phyloP scores from a whole-genome alignment of 2,113 vertebrate species.

The Ochotona curzoniae region DNA sequence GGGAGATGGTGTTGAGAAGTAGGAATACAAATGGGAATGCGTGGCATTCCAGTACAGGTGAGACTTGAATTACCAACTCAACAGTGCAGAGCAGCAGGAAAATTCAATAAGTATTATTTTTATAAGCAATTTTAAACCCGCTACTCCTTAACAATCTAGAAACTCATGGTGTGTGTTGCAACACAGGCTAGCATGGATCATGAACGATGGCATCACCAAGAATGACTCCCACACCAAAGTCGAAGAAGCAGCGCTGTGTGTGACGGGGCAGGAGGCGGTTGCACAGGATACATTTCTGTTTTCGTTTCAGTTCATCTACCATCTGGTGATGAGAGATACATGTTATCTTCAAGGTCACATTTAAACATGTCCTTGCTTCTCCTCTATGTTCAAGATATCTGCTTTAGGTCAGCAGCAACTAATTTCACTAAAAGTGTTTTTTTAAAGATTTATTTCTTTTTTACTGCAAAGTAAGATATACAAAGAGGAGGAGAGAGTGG shows the following conservation, averaged over 20 bases:
- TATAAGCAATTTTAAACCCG: background rate
- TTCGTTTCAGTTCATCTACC: background rate
- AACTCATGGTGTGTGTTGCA: background rate
- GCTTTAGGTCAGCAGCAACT: background rate
- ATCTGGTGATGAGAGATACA: background rate
- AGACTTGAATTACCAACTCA: background rate
- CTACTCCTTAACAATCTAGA: background rate
- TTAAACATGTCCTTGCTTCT: background rate
- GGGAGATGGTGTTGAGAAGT: background rate
- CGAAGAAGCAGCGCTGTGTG: background rate
- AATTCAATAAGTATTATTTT: background rate
- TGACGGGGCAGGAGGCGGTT: too few relatives aligned
- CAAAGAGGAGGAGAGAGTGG: too few relatives aligned
- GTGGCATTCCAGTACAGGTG: background rate
- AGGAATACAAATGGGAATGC: background rate
- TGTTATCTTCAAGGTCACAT: background rate
- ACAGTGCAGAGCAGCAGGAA: background rate
- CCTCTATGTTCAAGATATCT: background rate
- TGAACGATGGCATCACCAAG: background rate
- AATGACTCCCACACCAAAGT: rapidly evolving
- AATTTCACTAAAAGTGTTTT: background rate
- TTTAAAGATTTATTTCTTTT: too few relatives aligned
- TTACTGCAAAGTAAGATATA: too few relatives aligned
- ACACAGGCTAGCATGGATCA: background rate
- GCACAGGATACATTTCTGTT: background rate